Evolutionary conservation across 2,888 invertebrate species (phyloP), one percentile per base, ranked within the genome.

Genomic region (Gnatocerus cornutus): DNA sequence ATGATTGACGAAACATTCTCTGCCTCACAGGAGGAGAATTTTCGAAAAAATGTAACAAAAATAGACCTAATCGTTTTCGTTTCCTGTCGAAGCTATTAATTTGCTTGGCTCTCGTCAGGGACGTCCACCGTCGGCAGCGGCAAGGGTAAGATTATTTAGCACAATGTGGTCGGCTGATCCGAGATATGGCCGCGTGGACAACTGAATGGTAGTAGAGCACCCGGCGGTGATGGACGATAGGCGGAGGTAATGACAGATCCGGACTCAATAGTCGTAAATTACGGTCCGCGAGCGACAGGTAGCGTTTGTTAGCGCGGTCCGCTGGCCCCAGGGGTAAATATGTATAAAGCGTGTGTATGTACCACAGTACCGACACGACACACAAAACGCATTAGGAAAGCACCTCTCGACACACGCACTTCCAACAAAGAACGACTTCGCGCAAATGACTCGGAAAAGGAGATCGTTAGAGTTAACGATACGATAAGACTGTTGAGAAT

Each of bases 391-490:
- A 81, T 81, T 81, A 81, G 80, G 73, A 72, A 62, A 71, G 71
- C 71, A 62, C 71, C 71, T 21, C 21, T 21, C 21, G 21, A 73
- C 73, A 67, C 73, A 72, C 73, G 68, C 74, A 72, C 66, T 58
- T 68, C 61, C 67, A 45, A 72, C 73, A 68, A 69, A 70, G 72
- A 74, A 68, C 70, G 71, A 74, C 73, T 74, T 69, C 68, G 76
- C 76, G 78, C 78, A 81, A 82, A 82, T 80, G 80, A 81, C 76
- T 79, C 78, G 79, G 80, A 80, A 82, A 80, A 80, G 76, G 77
- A 79, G 81, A 80, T 82, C 82, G 79, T 83, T 82, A 81, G 76
- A 79, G 80, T 79, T 82, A 82, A 83, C 81, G 81, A 81, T 78
- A 79, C 82, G 82, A 82, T 81, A 82, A 80, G 79, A 67, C 75